Evolutionary conservation across 1,140 invertebrate species (phyloP), one percentile per base, ranked within the genome.

Genomic region (Ceratina calcarata): DNA sequence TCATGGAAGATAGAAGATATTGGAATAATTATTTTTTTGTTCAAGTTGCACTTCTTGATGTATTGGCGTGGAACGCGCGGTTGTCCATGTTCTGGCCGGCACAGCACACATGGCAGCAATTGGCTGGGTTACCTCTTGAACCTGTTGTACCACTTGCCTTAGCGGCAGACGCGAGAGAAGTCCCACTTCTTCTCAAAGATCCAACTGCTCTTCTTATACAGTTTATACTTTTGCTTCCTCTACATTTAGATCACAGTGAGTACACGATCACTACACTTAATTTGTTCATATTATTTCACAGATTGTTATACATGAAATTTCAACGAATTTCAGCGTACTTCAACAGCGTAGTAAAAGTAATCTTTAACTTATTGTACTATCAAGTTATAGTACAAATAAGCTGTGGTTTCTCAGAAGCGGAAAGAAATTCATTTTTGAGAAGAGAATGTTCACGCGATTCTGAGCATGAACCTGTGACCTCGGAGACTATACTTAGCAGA

Each of bases 331-430:
- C 92, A 98, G 97, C 95, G 27, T 98, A 98, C 91, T 98, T 97
- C 90, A 96, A 95, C 12, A 96, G 96, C 88, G 95, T 98, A 79
- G 96, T 98, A 0, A 96, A 96, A 89, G 95, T 96, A 82, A 92
- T 98, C 53, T 99, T 98, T 93, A 98, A 98, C 93, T 93, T 98
- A 58, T 93, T 96, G 60, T 98, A 97, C 92, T 96, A 98, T 90
- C 97, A 99, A 95, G 95, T 97, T 55, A 94, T 98, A 27, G 92
- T 95, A 0, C 95, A 96, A 91, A 84, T 97, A 10, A 96, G 94
- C 51, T 96, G 94, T 90, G 94, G 94, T 84, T 94, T 97, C 90
- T 91, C 93, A 2, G 93, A 81, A 88, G 93, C 86, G 67, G 95
- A 93, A 87, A 93, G 90, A 72, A 86, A 82, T 37, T 79, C 86